These are phyloP conservation scores for Oedothorax gibbosus DNA, from an alignment of 1,140 invertebrate genomes.

Conservation along the genomic window DNA sequence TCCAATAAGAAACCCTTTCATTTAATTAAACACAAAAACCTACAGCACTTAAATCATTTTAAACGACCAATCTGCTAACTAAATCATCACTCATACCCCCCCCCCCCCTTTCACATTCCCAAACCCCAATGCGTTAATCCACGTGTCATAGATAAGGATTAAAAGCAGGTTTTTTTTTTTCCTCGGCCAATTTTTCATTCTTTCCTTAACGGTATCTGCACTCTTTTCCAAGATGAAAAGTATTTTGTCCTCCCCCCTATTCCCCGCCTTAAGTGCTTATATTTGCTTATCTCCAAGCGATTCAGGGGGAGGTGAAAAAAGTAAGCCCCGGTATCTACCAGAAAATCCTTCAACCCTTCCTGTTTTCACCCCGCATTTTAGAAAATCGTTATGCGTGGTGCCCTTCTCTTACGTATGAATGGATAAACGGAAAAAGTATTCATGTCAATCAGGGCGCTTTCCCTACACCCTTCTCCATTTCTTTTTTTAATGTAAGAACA, in stretches of 20 bases:
- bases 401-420: neutral
- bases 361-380: constrained; percentile 27
- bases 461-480: too few species aligned
- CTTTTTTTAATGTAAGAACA: too few species aligned
- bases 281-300: constrained; percentile 41
- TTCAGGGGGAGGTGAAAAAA: constrained; percentile 17
- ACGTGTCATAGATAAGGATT: too few species aligned
- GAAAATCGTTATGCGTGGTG: constrained; percentile 21
- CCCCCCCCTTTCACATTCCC: constrained; percentile 7
- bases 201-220: constrained; percentile 27
- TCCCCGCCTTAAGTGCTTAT: constrained; percentile 34
- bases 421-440: too few species aligned
- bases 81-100: neutral
- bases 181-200: constrained; percentile 26
- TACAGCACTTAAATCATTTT: too few species aligned
- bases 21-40: too few species aligned
- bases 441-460: too few species aligned
- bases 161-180: too few species aligned
- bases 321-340: constrained; percentile 11
- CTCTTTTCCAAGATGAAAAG: constrained; percentile 31
- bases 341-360: neutral
- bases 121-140: neutral
- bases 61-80: too few species aligned
- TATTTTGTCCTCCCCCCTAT: constrained; percentile 25
- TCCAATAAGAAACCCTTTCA: too few species aligned